Evolutionary conservation across 2,888 invertebrate species (phyloP).

Genomic region (Drosophila robusta): DNA sequence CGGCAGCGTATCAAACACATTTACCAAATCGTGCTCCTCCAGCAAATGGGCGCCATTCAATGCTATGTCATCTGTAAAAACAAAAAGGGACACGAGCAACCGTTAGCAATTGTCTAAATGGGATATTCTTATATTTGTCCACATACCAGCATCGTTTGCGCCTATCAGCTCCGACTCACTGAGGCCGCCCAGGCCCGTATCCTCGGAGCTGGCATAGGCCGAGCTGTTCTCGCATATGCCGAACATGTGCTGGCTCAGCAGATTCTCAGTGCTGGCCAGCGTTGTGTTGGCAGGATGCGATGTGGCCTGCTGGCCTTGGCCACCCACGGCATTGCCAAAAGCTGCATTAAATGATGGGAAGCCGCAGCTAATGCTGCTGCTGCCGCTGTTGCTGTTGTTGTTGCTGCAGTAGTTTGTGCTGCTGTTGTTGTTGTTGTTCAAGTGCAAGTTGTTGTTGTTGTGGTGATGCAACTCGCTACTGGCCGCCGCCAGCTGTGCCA

Average conservation of each 20-base stretch:
- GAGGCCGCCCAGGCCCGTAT: slow-evolving; percentile 87
- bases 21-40: slow-evolving; percentile 91
- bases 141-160: slow-evolving; percentile 85
- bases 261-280: slow-evolving; percentile 72
- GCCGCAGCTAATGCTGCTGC: slow-evolving; percentile 69
- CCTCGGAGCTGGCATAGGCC: slow-evolving; percentile 88
- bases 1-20: slow-evolving; percentile 91
- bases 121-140: neutral
- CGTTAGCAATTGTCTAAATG: neutral
- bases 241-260: slow-evolving; percentile 83
- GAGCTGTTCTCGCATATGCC: slow-evolving; percentile 88
- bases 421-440: slow-evolving; percentile 46
- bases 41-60: slow-evolving; percentile 87
- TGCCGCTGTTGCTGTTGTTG: slow-evolving; percentile 55
- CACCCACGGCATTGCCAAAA: slow-evolving; percentile 53
- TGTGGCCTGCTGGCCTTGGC: slow-evolving; percentile 43
- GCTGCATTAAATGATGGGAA: slow-evolving; percentile 74
- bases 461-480: slow-evolving; percentile 54
- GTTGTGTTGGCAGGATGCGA: slow-evolving; percentile 39
- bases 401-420: slow-evolving; percentile 64
- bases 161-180: slow-evolving; percentile 88
- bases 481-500: slow-evolving; percentile 70
- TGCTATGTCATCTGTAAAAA: slow-evolving; percentile 86
- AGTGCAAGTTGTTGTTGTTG: slow-evolving; percentile 50
- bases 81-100: neutral